Evolutionary conservation across 2,797 vertebrate genomes (phyloP).

Genomic region (Propithecus perrieri): DNA sequence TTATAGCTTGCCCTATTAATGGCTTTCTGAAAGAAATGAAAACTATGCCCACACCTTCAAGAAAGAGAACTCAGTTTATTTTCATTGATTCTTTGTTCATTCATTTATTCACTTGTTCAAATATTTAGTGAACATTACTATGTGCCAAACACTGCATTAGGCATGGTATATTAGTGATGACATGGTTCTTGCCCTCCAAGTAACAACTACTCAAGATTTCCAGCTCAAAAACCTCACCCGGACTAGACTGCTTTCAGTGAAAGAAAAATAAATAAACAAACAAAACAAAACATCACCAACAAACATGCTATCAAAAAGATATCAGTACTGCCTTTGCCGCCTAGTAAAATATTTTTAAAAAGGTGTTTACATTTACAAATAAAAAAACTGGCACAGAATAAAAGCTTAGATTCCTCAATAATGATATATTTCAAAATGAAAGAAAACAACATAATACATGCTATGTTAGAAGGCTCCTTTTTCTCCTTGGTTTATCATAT

Average conservation of each 20-base stretch:
- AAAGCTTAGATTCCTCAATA: slow-evolving; percentile 5
- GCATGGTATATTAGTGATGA: background rate
- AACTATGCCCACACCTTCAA: background rate
- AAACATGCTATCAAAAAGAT: slow-evolving; percentile 15
- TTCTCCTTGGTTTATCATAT: background rate
- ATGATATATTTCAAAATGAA: slow-evolving; percentile 13
- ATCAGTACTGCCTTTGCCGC: background rate
- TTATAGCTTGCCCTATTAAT: background rate
- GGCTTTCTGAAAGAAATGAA: slow-evolving; percentile 37
- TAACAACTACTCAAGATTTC: background rate
- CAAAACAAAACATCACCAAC: background rate
- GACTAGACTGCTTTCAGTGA: background rate
- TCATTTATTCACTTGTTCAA: slow-evolving; percentile 10
- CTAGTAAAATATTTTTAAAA: slow-evolving; percentile 37
- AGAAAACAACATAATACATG: background rate
- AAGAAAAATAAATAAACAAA: background rate
- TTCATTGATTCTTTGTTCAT: background rate
- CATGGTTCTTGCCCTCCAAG: background rate
- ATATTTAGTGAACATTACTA: background rate
- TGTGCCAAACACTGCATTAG: background rate
- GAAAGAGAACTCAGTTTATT: background rate
- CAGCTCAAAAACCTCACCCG: background rate
- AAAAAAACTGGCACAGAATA: background rate
- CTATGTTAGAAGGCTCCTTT: background rate
- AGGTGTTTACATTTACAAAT: slow-evolving; percentile 3